Conservation (phyloP, 1,140 invertebrate species). For the Drosophila sp. region DNA sequence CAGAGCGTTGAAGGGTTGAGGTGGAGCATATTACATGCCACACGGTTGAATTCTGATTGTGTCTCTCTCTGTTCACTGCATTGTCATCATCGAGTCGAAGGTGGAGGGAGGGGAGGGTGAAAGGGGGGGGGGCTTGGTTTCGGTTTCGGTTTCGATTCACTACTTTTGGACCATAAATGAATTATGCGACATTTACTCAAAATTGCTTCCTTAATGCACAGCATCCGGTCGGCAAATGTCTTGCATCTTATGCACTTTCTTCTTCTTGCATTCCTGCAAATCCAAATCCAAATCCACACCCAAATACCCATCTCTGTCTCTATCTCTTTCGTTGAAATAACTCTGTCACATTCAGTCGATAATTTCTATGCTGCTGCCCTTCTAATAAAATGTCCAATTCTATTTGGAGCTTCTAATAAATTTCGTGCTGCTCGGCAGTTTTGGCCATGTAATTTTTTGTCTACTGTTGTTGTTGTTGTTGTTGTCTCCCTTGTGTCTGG, state of each 20-base stretch:
- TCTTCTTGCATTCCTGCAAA: background rate
- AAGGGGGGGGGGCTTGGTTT: slow-evolving; percentile 9
- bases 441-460: slow-evolving; percentile 51
- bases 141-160: slow-evolving; percentile 25
- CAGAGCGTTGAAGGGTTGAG: slow-evolving; percentile 49
- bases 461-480: background rate
- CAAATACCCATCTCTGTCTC: background rate
- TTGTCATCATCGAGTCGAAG: slow-evolving; percentile 53
- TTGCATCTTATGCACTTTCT: background rate
- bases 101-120: no score
- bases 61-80: slow-evolving; percentile 41
- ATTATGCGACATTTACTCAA: slow-evolving; percentile 84
- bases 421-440: slow-evolving; percentile 51
- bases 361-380: slow-evolving; percentile 20
- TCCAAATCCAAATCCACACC: background rate
- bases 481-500: slow-evolving; percentile 4
- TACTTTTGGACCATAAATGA: slow-evolving; percentile 72
- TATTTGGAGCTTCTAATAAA: slow-evolving; percentile 67
- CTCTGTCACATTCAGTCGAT: slow-evolving; percentile 29
- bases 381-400: slow-evolving; percentile 57
- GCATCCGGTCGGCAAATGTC: slow-evolving; percentile 53
- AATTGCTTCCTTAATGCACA: slow-evolving; percentile 80
- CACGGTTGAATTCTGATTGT: slow-evolving; percentile 18
- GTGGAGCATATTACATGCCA: slow-evolving; percentile 8
- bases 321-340: slow-evolving; percentile 11